A percentile compares a stretch with the other conserved stretches of the same genome.
Conservation (phyloP, 2,797 vertebrate species). For the Phalloptychus januarius region DNA sequence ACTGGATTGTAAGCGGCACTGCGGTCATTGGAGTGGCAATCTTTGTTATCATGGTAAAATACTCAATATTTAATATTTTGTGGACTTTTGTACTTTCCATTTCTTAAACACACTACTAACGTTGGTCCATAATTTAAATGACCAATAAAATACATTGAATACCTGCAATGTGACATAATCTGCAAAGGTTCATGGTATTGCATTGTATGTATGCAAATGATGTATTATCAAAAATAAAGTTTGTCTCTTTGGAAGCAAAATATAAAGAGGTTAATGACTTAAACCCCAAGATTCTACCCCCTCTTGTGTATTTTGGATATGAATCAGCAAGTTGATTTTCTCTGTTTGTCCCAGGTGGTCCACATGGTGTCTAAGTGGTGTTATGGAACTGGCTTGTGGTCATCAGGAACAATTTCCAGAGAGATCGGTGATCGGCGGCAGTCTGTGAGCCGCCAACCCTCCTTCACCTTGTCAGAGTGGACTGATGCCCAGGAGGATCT, state of each 20-base stretch:
- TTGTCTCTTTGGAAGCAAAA: not conserved
- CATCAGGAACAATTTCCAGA: slow-evolving; percentile 46
- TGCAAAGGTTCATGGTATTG: not conserved
- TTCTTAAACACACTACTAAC: not conserved
- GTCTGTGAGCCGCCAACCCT: slow-evolving; percentile 96
- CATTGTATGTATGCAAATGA: not conserved
- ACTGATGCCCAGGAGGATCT: slow-evolving; percentile 93
- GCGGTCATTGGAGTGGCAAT: slow-evolving; percentile 67
- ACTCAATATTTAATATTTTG: not conserved
- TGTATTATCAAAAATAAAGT: not conserved
- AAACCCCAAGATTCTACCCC: not conserved
- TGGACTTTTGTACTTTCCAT: not conserved
- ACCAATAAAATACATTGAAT: not conserved
- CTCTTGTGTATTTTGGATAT: not conserved
- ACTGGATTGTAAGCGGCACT: slow-evolving; percentile 71
- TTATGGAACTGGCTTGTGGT: slow-evolving; percentile 59
- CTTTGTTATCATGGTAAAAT: slow-evolving; percentile 73
- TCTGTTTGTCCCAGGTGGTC: slow-evolving; percentile 70
- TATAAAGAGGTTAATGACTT: not conserved
- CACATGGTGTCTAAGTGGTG: slow-evolving; percentile 84
- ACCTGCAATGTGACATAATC: not conserved
- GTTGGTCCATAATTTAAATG: not conserved
- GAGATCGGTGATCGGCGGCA: slow-evolving; percentile 89
- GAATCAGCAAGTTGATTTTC: not conserved
- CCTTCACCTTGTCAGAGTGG: slow-evolving; percentile 98